Evolutionary conservation across 2,113 vertebrate species (phyloP), one percentile per base, ranked within the genome.

Genomic region (Hippoglossus stenolepis): DNA sequence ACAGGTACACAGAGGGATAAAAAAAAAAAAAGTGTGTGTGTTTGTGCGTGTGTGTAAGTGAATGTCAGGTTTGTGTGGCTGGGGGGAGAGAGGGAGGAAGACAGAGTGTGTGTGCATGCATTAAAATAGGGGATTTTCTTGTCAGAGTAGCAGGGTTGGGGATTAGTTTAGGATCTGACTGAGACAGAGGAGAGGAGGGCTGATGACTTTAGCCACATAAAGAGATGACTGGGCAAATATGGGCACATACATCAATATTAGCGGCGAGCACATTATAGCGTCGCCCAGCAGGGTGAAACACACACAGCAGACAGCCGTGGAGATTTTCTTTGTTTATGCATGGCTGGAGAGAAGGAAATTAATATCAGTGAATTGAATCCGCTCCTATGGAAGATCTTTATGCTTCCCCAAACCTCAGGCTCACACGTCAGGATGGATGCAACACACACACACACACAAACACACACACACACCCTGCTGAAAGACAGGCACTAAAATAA

Each of bases 401-500:
- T 88, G 89, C 90, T 88, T 89, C 82, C 84, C 75, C 84, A 88
- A 88, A 87, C 85, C 71, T 64, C 83, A 80, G 77, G 75, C 80
- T 75, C 71, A 65, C 75, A 75, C 74, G 38, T 63, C 77, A 81
- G 80, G 20, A 89, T 77, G 88, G 80, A 88, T 85, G 83, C 88
- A 87, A 70, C 47, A 79, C 67, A 66, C 40, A 64, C 65, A 62
- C 26, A 62, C 61, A n/a, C 57, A 28, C 24, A 66, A 5, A 31
- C 51, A 79, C 60, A 66, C 62, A 64, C 68, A 67, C 72, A 73
- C 77, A 73, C 70, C 54, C 68, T 18, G 82, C 74, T 87, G 90
- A 92, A 94, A 96, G 96, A 96, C 96, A 94, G 95, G 92, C 95
- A 94, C 94, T 93, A 92, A 97, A 97, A 97, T 96, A 97, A 97